Conservation (phyloP, 2,888 invertebrate genomes). For the Norana najaformis region DNA sequence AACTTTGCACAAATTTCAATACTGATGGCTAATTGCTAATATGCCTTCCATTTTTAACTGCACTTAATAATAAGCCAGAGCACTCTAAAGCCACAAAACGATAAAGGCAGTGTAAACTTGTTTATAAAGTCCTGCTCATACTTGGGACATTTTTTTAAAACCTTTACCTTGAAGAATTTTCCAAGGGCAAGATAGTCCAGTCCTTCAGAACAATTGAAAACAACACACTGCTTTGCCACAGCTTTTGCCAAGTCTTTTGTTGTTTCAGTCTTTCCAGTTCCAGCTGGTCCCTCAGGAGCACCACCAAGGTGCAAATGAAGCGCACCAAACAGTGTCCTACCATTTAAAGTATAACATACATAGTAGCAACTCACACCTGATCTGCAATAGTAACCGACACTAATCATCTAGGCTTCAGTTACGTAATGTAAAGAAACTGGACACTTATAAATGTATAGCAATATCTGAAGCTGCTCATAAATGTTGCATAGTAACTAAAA, state of each 20-base stretch:
- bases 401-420: background rate
- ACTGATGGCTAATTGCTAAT: too few species aligned
- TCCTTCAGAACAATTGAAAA: conserved; percentile 66
- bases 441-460: background rate
- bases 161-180: conserved; percentile 64
- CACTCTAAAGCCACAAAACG: too few species aligned
- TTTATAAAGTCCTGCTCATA: too few species aligned
- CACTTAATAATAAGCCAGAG: too few species aligned
- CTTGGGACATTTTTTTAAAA: background rate
- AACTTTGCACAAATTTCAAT: too few species aligned
- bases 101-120: too few species aligned
- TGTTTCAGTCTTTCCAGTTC: conserved; percentile 65
- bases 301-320: conserved; percentile 64
- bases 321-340: conserved; percentile 64
- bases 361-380: background rate
- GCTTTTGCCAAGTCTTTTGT: conserved; percentile 65
- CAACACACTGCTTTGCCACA: conserved; percentile 65
- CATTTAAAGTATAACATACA: background rate
- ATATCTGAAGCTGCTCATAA: background rate
- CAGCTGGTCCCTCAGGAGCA: conserved; percentile 65
- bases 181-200: conserved; percentile 65
- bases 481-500: background rate
- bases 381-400: background rate
- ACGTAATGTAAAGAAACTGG: background rate
- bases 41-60: too few species aligned